Evolutionary conservation across 2,888 invertebrate species (phyloP).

Genomic region (Rhingia rostrata): DNA sequence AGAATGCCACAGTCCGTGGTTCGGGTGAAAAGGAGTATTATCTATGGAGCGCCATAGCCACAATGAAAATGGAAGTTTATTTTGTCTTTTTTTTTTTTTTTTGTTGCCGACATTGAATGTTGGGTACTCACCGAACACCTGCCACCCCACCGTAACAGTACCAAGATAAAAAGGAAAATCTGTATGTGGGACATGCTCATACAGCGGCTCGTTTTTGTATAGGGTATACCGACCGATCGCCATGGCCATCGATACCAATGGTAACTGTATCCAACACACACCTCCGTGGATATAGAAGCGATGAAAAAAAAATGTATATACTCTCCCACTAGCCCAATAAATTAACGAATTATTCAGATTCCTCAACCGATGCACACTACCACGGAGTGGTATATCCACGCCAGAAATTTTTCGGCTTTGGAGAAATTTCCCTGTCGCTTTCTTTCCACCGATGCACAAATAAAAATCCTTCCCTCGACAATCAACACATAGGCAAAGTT

Average conservation of each 20-base stretch:
- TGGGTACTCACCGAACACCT: constrained; percentile 48
- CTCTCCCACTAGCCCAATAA: constrained; percentile 56
- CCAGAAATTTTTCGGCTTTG: background rate
- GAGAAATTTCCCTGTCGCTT: constrained; percentile 72
- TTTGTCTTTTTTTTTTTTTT: too few species aligned
- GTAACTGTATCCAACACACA: constrained; percentile 61
- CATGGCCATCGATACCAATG: constrained; percentile 48
- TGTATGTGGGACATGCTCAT: constrained; percentile 66
- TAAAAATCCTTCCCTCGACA: constrained; percentile 31
- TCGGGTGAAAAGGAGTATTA: constrained; percentile 53
- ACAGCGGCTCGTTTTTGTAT: constrained; percentile 5
- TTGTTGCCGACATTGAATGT: constrained; percentile 9
- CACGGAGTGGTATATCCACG: too few species aligned
- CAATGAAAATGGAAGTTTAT: constrained; percentile 64
- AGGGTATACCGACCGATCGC: constrained; percentile 17
- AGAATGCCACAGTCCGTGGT: background rate
- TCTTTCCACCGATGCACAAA: constrained; percentile 34
- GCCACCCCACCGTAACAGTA: constrained; percentile 49
- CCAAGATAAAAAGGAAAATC: constrained; percentile 61
- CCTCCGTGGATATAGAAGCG: constrained; percentile 11
- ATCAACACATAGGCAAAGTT: constrained; percentile 48
- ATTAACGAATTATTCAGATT: constrained; percentile 73
- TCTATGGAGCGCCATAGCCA: background rate
- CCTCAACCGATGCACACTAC: constrained; percentile 17
- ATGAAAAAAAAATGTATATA: constrained; percentile 4